Conservation (phyloP, 2,113 vertebrate species). For the Silurus meridionalis region DNA sequence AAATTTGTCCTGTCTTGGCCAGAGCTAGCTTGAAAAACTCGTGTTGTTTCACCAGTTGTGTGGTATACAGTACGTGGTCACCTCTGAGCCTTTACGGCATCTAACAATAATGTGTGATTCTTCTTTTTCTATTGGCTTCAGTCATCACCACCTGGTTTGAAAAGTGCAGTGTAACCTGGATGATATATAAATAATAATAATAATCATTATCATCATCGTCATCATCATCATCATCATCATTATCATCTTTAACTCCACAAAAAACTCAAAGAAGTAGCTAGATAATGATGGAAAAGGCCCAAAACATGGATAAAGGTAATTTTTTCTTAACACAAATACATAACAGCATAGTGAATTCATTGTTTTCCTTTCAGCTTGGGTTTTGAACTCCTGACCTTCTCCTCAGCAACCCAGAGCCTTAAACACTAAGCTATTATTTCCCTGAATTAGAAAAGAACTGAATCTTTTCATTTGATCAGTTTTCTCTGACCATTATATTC, state of each 20-base stretch:
- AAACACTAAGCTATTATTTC: too few species aligned
- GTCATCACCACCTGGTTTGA: background rate
- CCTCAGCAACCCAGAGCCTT: too few species aligned
- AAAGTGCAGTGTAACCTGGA: background rate
- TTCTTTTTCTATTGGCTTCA: background rate
- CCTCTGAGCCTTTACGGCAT: background rate
- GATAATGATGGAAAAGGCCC: background rate
- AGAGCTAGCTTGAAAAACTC: background rate
- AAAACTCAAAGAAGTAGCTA: background rate
- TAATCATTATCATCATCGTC: background rate
- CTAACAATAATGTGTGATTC: background rate
- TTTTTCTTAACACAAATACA: background rate
- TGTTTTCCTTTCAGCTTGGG: too few species aligned
- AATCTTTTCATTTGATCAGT: background rate
- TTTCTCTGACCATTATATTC: background rate
- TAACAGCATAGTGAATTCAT: too few species aligned
- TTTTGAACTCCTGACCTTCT: too few species aligned
- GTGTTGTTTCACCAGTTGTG: background rate
- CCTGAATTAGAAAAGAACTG: too few species aligned
- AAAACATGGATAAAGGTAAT: background rate
- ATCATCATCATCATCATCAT: background rate
- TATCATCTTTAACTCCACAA: background rate
- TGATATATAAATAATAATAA: too few species aligned
- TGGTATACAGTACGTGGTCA: background rate
- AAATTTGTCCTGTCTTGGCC: background rate